These are phyloP conservation scores for Pseudorhiza aurosa DNA, from an alignment of 30 jellyfish, hydroid and myxozoan species.

Conservation along the genomic window DNA sequence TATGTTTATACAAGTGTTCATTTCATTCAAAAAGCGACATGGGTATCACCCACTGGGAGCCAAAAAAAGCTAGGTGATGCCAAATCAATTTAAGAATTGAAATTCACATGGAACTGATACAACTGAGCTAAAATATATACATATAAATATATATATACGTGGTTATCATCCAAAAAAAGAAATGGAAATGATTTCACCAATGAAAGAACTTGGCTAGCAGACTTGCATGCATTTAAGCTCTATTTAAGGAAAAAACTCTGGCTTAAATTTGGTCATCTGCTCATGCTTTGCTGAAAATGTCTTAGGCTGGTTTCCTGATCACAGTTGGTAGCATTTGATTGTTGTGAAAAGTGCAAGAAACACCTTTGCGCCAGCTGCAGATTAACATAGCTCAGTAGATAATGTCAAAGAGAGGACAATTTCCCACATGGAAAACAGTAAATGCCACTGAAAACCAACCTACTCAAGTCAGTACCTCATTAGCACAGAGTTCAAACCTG, in stretches of 20 bases:
- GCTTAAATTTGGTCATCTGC: constrained; percentile 31
- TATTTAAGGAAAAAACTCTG: constrained; percentile 7
- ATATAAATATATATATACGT: too few species aligned
- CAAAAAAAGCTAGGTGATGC: too few species aligned
- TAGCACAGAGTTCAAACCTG: neutral
- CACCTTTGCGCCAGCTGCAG: constrained; percentile 55
- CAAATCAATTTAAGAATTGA: too few species aligned
- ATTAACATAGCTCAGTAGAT: constrained; percentile 12
- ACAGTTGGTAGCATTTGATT: constrained; percentile 27
- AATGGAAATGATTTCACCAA: too few species aligned
- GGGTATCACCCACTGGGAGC: too few species aligned
- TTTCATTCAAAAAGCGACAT: too few species aligned
- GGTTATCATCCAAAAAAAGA: too few species aligned
- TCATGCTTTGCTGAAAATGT: constrained; percentile 30
- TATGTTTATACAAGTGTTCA: too few species aligned
- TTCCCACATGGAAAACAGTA: constrained; percentile 43
- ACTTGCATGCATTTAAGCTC: neutral
- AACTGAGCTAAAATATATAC: too few species aligned
- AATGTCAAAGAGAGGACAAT: constrained; percentile 38
- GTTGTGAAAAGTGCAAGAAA: constrained; percentile 34
- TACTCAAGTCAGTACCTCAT: neutral
- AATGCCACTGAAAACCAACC: constrained; percentile 15
- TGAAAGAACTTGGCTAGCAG: too few species aligned
- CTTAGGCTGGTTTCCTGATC: constrained; percentile 43
- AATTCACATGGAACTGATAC: too few species aligned